Base-by-base conservation (phyloP, 2,113 vertebrate species). In the Sturnus vulgaris region DNA sequence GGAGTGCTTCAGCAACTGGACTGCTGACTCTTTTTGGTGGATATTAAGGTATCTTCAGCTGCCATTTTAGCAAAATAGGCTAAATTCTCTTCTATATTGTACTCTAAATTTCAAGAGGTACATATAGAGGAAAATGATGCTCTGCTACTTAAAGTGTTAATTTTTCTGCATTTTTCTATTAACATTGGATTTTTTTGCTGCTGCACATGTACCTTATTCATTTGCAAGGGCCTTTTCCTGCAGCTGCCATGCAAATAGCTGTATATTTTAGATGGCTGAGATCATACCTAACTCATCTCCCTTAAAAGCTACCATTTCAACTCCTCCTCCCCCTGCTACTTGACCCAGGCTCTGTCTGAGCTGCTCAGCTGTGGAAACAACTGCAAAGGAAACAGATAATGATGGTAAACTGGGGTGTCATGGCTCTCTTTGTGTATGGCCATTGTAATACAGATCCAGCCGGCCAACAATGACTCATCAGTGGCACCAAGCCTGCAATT, bases 381-480 rank as follows among this genome's bases (percentile, higher is more conserved):
- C 83, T 60, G 59, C 5, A 55, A 75, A 76, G 70, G 78, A 75
- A 90, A 52, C 53, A 76, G 71, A 47, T 80, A 77, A 95, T 91
- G 56, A 66, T 15, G 46, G 59, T 71, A 82, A 91, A 89, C 88
- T 71, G 73, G 77, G 31, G 10, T 90, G 89, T 86, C 90, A 11
- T 25, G 28, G 52, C 37, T 88, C 37, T 49, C 52, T 80, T 86
- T 92, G 30, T 82, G 23, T 13, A 78, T 39, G 53, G 33, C 60
- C 64, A 33, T 93, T 92, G 70, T 92, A 81, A 91, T 15, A 75
- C 20, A 57, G 71, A 50, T 7, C 57, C 12, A 92, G 64, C 85
- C 75, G 70, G 92, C 86, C 94, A 95, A 86, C 66, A 93, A 27
- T 90, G 95, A 96, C 90, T 95, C 95, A 80, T 91, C 92, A 95